Conservation (phyloP, 2,888 invertebrate species). For the Stenolophus ochropezus region DNA sequence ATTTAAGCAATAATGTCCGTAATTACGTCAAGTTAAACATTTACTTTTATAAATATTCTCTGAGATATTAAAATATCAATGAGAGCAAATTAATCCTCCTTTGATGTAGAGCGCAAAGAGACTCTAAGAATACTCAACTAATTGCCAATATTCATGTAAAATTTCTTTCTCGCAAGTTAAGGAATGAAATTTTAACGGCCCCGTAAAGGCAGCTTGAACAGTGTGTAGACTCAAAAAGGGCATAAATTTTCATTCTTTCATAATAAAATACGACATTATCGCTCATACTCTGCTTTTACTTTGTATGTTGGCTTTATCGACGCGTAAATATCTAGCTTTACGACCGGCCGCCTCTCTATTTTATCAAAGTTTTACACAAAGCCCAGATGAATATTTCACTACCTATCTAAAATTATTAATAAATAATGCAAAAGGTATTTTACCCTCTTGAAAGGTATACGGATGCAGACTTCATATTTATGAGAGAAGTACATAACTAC, state of each 20-base stretch:
- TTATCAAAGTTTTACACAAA: not conserved
- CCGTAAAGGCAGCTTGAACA: constrained; percentile 38
- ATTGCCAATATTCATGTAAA: constrained; percentile 59
- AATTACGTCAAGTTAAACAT: constrained; percentile 34
- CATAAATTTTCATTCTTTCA: constrained; percentile 57
- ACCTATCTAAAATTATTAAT: not conserved
- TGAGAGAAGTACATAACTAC: too few species aligned
- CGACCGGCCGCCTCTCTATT: not conserved
- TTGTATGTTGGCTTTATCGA: not conserved
- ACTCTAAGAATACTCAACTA: constrained; percentile 48
- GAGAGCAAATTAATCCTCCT: constrained; percentile 46
- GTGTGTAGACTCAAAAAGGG: constrained; percentile 49
- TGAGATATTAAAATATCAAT: constrained; percentile 54
- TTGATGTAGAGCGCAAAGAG: constrained; percentile 17
- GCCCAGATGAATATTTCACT: not conserved
- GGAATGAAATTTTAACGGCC: constrained; percentile 59
- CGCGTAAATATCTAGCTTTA: constrained; percentile 1
- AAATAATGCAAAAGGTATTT: not conserved
- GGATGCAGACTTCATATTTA: too few species aligned
- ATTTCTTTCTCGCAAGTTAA: constrained; percentile 55
- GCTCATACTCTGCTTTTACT: constrained; percentile 36
- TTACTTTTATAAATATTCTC: constrained; percentile 12
- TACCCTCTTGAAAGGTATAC: not conserved
- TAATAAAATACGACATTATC: constrained; percentile 53
- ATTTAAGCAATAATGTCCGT: not conserved